Conservation (phyloP, 2,113 vertebrate genomes). For the Microtus ochrogaster region DNA sequence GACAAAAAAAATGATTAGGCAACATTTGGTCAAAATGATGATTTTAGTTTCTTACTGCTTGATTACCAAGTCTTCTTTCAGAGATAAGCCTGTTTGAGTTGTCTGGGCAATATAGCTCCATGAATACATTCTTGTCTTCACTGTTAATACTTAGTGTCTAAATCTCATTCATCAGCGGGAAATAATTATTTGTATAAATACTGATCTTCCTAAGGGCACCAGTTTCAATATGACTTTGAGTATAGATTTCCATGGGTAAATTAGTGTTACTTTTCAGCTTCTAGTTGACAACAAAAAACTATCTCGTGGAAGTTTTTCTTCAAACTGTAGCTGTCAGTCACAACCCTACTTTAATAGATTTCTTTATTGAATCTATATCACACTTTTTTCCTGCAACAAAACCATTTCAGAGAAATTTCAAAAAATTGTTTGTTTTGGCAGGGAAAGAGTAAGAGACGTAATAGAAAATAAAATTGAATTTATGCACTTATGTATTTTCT, state of each 20-base stretch:
- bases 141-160: background rate
- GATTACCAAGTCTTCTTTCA: background rate
- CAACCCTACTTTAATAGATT: slow-evolving; percentile 62
- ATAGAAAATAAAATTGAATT: slow-evolving; percentile 71
- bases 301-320: background rate
- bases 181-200: slow-evolving; percentile 26
- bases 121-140: background rate
- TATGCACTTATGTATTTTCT: slow-evolving; percentile 55
- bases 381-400: slow-evolving; percentile 52
- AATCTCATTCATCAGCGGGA: background rate
- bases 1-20: background rate
- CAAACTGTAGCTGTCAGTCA: slow-evolving; percentile 44
- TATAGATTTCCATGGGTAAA: slow-evolving; percentile 16
- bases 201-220: background rate
- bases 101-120: background rate
- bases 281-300: slow-evolving; percentile 35
- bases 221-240: background rate
- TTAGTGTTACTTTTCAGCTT: slow-evolving; percentile 20
- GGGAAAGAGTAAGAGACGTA: slow-evolving; percentile 21
- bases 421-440: slow-evolving; percentile 55
- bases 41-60: background rate
- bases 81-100: background rate
- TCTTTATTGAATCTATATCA: slow-evolving; percentile 66
- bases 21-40: background rate
- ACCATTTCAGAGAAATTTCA: slow-evolving; percentile 33